Conservation (phyloP, 2,797 vertebrate genomes). For the Phylloscopus collybita region DNA sequence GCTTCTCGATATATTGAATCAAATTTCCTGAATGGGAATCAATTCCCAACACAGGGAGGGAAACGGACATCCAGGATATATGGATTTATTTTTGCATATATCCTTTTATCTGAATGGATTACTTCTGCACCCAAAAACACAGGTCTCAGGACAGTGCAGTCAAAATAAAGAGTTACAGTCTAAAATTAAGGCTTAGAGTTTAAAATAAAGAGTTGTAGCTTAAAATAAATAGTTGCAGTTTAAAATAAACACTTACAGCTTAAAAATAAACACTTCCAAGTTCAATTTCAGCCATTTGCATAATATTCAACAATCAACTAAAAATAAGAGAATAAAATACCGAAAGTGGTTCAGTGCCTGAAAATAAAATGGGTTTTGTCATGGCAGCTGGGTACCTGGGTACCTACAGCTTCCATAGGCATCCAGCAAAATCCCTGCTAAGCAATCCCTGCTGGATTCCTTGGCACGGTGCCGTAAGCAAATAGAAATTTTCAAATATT, state of each 20-base stretch:
- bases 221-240: not conserved
- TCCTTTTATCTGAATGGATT: not conserved
- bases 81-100: not conserved
- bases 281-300: not conserved
- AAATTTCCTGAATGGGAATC: not conserved
- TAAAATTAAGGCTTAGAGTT: not conserved
- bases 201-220: not conserved
- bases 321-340: not conserved
- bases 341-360: not conserved
- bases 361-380: not conserved
- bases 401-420: not conserved
- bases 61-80: rapidly evolving
- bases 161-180: not conserved
- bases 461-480: not conserved
- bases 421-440: not conserved
- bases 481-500: not conserved
- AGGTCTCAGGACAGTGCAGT: not conserved
- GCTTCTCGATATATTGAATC: not conserved
- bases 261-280: not conserved
- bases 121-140: not conserved
- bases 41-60: not conserved
- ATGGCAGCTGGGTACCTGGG: not conserved
- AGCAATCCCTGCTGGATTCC: not conserved
- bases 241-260: not conserved
- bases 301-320: not conserved